Evolutionary conservation across 1,140 invertebrate genomes (phyloP), one percentile per base, ranked within the genome.

Genomic region (Philopotamus ludificatus): DNA sequence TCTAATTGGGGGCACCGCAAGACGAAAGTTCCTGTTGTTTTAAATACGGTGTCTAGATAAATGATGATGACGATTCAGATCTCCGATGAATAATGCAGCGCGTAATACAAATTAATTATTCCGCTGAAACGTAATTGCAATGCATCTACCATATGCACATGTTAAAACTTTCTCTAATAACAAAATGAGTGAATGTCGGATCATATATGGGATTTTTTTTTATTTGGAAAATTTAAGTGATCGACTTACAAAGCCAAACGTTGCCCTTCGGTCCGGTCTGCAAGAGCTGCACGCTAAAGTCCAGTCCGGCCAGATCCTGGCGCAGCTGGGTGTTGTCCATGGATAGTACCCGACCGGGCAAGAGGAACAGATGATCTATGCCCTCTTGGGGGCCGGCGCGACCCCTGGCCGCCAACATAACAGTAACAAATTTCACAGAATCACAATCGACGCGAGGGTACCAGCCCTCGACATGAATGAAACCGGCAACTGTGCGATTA

Each of bases 191-290:
- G n/a, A n/a, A 12, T 34, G 28, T 12, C 12, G 28, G 12, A 34
- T 34, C 4, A 34, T 34, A 34, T 34, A 34, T 34, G 28, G 28
- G 28, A 12, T 4, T 34, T 34, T 7, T 34, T 34, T 34, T 34
- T 7, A 34, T 34, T 34, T 34, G 28, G n/a, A n/a, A n/a, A n/a
- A n/a, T n/a, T 34, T 34, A 9, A 20, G 20, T 20, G 16, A 15
- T 39, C 21, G 15, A 83, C 83, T 84, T 74, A 85, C 83, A 84
- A 77, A 85, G 81, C 83, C 83, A 85, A 58, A 85, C 82, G 76
- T 84, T 84, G 70, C 84, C 84, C 68, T 79, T 78, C 12, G 83
- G 83, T 26, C 81, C 81, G n/a, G 77, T 78, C 72, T 83, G 83
- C 34, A 85, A 77, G 18, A 83, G 74, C 64, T 83, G 81, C 60